These are phyloP conservation scores for Acrocephalus arundinaceus DNA, from an alignment of 2,113 vertebrate species.

Conservation along the genomic window DNA sequence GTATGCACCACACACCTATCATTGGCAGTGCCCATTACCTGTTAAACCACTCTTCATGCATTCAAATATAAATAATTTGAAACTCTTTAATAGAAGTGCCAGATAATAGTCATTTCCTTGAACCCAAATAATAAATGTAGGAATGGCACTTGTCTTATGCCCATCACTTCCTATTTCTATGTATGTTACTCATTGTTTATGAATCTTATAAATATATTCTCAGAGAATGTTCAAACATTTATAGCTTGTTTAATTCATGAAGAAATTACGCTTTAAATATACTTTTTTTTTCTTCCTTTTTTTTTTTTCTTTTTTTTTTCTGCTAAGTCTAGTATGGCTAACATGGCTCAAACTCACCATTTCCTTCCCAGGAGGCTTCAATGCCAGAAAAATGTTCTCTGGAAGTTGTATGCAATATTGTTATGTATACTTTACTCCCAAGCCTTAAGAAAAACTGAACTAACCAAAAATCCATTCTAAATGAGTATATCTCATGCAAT, in stretches of 20 bases:
- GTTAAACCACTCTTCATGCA: background rate
- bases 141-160: background rate
- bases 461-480: background rate
- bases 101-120: background rate
- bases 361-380: background rate
- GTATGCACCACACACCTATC: background rate
- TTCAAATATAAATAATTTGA: background rate
- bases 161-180: background rate
- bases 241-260: conserved; percentile 14
- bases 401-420: background rate
- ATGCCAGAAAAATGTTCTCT: background rate
- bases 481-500: background rate
- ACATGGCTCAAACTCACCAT: background rate
- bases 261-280: conserved; percentile 11
- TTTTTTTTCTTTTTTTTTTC: background rate
- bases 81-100: background rate
- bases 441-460: background rate
- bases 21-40: background rate
- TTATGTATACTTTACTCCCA: background rate
- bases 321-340: background rate
- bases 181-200: background rate
- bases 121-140: background rate
- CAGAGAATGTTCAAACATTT: conserved; percentile 5
- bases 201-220: background rate
- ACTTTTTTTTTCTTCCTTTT: background rate